Percentiles rank a stretch among this genome's conserved stretches.
phyloP scores from a whole-genome alignment of 1,140 invertebrate species.

The Drosophila asahinai region DNA sequence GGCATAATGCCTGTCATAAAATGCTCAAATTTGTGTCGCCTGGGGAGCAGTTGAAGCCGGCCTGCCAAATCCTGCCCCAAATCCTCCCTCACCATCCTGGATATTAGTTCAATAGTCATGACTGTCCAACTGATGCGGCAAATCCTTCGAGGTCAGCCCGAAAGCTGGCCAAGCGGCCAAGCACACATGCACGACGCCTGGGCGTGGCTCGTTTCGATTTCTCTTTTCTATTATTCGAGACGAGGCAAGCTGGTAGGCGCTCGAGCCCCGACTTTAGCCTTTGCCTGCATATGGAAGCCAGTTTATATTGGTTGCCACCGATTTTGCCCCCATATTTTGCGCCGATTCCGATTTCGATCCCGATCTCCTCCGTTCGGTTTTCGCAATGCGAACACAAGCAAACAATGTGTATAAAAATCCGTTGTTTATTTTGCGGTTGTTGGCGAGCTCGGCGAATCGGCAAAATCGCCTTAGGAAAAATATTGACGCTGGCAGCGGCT shows the following conservation, averaged over 20 bases:
- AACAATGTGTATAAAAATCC: slow-evolving; percentile 69
- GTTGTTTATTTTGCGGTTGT: slow-evolving; percentile 64
- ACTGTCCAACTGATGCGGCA: slow-evolving; percentile 46
- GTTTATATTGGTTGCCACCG: slow-evolving; percentile 63
- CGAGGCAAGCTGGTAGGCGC: slow-evolving; percentile 31
- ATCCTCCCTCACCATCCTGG: slow-evolving; percentile 28
- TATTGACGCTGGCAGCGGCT: slow-evolving; percentile 64
- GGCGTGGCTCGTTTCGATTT: slow-evolving; percentile 43
- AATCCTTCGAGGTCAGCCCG: slow-evolving; percentile 70
- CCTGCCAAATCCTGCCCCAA: slow-evolving; percentile 20
- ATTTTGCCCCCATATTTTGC: slow-evolving; percentile 49
- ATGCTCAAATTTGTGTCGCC: slow-evolving; percentile 67
- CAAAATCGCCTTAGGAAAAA: slow-evolving; percentile 74
- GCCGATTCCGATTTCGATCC: not conserved
- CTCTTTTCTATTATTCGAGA: slow-evolving; percentile 65
- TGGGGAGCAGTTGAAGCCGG: slow-evolving; percentile 61
- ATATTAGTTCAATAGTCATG: slow-evolving; percentile 75
- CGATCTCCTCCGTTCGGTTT: slow-evolving; percentile 26
- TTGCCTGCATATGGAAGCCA: slow-evolving; percentile 50
- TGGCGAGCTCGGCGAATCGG: slow-evolving; percentile 50
- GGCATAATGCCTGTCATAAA: slow-evolving; percentile 66
- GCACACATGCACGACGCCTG: slow-evolving; percentile 18
- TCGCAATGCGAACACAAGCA: slow-evolving; percentile 27
- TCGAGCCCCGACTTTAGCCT: slow-evolving; percentile 32
- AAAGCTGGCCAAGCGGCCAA: slow-evolving; percentile 52